Conservation (phyloP, 2,888 invertebrate species). For the Cantharis rufa region DNA sequence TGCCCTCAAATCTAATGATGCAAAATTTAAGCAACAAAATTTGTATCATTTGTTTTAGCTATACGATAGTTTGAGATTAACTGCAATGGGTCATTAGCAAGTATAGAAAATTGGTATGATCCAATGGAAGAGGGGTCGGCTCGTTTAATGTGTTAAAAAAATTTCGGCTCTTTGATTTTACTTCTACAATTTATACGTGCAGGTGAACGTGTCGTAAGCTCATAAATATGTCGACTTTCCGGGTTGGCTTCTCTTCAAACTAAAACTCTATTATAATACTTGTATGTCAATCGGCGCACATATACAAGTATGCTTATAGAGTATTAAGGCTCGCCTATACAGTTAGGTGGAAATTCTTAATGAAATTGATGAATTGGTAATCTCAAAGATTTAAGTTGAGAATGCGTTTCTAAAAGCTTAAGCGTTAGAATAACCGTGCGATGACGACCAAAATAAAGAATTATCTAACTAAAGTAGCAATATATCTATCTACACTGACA, state of each 20-base stretch:
- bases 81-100: not conserved
- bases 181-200: conserved; percentile 18
- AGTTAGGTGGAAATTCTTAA: conserved; percentile 3
- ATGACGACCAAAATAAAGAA: conserved; percentile 22
- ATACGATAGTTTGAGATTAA: not conserved
- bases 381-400: conserved; percentile 2
- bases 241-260: conserved; percentile 26
- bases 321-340: not conserved
- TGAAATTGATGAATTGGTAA: conserved; percentile 10
- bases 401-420: conserved; percentile 9
- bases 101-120: not conserved
- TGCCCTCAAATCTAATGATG: not conserved
- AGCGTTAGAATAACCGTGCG: not conserved
- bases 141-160: not conserved
- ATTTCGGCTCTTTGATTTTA: conserved; percentile 10
- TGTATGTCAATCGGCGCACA: conserved; percentile 14
- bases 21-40: not conserved
- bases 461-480: conserved; percentile 16
- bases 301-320: not conserved
- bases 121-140: not conserved
- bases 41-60: not conserved
- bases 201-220: conserved; percentile 12
- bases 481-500: conserved; percentile 23
- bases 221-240: conserved; percentile 23
- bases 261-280: conserved; percentile 3